phyloP scores from a whole-genome alignment of 2,113 vertebrate genomes.

The Hyaena hyaena region DNA sequence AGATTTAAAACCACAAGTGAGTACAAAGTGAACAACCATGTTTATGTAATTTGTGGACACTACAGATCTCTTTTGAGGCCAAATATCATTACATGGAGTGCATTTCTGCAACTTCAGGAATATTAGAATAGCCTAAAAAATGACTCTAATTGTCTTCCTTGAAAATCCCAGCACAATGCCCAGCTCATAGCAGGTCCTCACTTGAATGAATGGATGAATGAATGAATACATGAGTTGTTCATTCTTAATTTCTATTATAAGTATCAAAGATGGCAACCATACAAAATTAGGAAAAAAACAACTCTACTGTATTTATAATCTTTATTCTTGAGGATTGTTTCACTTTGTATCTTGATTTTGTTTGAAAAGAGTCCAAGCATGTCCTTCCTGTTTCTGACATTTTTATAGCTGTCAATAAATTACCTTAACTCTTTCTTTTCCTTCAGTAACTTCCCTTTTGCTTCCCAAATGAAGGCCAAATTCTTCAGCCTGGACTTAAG shows the following conservation, averaged over 20 bases:
- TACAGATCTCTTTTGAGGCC: neutral
- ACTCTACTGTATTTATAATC: neutral
- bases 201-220: neutral
- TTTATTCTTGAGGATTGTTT: neutral
- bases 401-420: neutral
- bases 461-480: neutral
- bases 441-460: neutral
- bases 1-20: neutral
- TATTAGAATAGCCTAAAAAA: neutral
- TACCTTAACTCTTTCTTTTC: neutral
- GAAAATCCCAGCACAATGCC: neutral
- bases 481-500: neutral
- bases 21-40: conserved; percentile 14
- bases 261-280: neutral
- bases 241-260: neutral
- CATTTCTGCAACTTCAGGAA: neutral
- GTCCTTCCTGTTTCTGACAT: conserved; percentile 27
- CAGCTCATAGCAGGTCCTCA: neutral
- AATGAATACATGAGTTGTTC: neutral
- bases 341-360: conserved; percentile 22
- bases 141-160: rapidly evolving
- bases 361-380: neutral
- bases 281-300: neutral
- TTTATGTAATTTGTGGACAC: neutral
- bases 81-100: neutral